Evolutionary conservation across 2,797 vertebrate species (phyloP).

Genomic region (Sebastes flavidus): DNA sequence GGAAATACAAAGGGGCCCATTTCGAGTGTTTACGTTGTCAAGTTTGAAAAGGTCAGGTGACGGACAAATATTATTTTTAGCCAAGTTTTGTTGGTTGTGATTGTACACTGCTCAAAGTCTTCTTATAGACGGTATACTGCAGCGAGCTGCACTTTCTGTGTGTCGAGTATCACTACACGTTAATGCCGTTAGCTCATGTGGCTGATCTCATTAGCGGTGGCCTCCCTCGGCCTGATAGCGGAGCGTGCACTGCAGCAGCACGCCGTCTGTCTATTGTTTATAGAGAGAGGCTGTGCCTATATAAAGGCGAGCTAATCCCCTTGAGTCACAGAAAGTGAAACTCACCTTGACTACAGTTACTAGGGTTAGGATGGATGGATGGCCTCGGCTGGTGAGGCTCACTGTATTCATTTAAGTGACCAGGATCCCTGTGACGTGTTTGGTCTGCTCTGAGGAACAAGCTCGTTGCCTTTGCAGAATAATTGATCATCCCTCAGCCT

Average conservation of each 20-base stretch:
- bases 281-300: slow-evolving; percentile 38
- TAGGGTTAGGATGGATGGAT: slow-evolving; percentile 41
- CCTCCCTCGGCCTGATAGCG: slow-evolving; percentile 30
- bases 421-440: slow-evolving; percentile 17
- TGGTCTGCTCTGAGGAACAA: slow-evolving; percentile 16
- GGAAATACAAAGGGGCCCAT: too few species aligned
- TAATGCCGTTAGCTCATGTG: slow-evolving; percentile 69
- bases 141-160: slow-evolving; percentile 1
- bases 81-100: not conserved
- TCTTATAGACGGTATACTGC: not conserved
- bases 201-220: slow-evolving; percentile 62
- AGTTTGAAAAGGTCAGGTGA: not conserved
- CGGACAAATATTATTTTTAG: not conserved
- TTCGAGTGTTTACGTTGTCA: too few species aligned
- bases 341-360: slow-evolving; percentile 75
- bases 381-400: slow-evolving; percentile 26
- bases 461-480: slow-evolving; percentile 41
- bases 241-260: slow-evolving; percentile 24
- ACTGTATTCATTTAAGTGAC: slow-evolving; percentile 27
- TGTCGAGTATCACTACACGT: slow-evolving; percentile 23
- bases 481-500: slow-evolving; percentile 32
- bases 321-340: slow-evolving; percentile 68
- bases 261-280: slow-evolving; percentile 49
- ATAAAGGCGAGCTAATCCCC: slow-evolving; percentile 67
- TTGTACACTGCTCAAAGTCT: not conserved